These are phyloP conservation scores for Hirtodrosophila duncani DNA, from an alignment of 2,888 invertebrate species.

Conservation along the genomic window DNA sequence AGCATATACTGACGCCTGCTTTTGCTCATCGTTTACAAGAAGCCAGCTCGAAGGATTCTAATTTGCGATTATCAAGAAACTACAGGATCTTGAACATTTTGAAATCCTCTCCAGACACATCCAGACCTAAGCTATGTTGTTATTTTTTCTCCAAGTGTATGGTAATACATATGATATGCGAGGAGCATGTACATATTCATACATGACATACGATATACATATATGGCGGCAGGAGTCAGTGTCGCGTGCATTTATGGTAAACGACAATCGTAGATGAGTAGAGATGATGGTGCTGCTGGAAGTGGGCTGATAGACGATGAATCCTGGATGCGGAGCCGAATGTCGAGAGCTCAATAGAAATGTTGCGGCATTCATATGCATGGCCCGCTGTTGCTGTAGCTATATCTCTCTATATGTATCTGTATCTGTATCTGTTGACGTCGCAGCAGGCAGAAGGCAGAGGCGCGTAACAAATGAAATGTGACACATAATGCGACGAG, in stretches of 20 bases:
- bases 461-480: conserved; percentile 67
- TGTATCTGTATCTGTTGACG: conserved; percentile 19
- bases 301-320: not conserved
- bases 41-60: too few species aligned
- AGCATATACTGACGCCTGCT: too few species aligned
- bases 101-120: too few species aligned
- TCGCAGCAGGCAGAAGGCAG: conserved; percentile 40
- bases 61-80: too few species aligned
- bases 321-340: too few species aligned
- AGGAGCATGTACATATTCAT: conserved; percentile 1
- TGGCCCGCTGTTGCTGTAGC: not conserved
- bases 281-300: conserved; percentile 4
- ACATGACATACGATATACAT: conserved; percentile 1
- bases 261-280: conserved; percentile 15
- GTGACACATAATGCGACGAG: conserved; percentile 71
- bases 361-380: conserved; percentile 44
- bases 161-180: conserved; percentile 18
- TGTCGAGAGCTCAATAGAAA: conserved; percentile 30
- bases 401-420: too few species aligned
- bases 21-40: too few species aligned
- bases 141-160: too few species aligned
- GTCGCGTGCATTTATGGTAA: conserved; percentile 54
- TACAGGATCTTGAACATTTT: too few species aligned
- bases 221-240: conserved; percentile 16
- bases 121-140: too few species aligned